Evolutionary conservation across 2,113 vertebrate genomes (phyloP).

Genomic region (Toxotes chatareus): DNA sequence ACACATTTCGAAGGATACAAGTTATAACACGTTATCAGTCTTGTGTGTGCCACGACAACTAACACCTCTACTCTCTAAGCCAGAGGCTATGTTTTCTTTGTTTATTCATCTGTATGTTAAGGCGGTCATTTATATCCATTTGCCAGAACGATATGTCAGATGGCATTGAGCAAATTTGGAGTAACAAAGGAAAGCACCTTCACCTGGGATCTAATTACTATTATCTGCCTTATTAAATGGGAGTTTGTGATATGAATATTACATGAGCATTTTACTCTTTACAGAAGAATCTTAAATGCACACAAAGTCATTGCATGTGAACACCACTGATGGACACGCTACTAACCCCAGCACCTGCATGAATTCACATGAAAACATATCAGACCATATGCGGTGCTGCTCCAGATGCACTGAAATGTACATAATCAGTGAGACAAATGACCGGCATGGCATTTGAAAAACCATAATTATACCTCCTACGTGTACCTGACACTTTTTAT

Average conservation of each 20-base stretch:
- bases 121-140: constrained; percentile 72
- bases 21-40: constrained; percentile 65
- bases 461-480: constrained; percentile 68
- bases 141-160: constrained; percentile 54
- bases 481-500: constrained; percentile 71
- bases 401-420: constrained; percentile 28
- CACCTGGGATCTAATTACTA: constrained; percentile 68
- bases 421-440: constrained; percentile 68
- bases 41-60: constrained; percentile 55
- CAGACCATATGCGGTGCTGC: not conserved
- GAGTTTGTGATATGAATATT: constrained; percentile 69
- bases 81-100: constrained; percentile 61
- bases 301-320: not conserved
- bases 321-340: not conserved
- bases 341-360: not conserved
- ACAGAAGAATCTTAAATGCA: constrained; percentile 1
- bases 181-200: constrained; percentile 68
- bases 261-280: constrained; percentile 53
- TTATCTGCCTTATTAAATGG: constrained; percentile 76
- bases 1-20: constrained; percentile 61
- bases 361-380: constrained; percentile 31
- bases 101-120: constrained; percentile 69
- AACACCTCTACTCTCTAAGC: constrained; percentile 53
- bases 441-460: constrained; percentile 69
- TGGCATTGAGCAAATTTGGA: constrained; percentile 61